phyloP scores from a whole-genome alignment of 1,140 invertebrate genomes.

The Rhopalosiphum padi region DNA sequence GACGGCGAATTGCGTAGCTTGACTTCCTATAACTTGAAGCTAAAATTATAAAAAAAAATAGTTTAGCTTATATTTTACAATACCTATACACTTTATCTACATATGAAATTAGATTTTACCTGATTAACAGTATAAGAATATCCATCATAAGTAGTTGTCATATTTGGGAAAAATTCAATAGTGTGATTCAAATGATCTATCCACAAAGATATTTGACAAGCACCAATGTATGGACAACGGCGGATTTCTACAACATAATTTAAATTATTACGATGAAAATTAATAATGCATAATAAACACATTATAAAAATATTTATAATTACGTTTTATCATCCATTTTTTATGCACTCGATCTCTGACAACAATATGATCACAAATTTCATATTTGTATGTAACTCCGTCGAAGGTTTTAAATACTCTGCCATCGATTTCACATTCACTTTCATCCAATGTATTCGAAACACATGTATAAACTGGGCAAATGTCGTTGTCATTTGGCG shows the following conservation, averaged over 20 bases:
- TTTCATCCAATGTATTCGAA: constrained; percentile 67
- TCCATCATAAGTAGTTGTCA: constrained; percentile 73
- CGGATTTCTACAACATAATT: constrained; percentile 68
- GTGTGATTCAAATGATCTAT: constrained; percentile 68
- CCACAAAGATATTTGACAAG: constrained; percentile 69
- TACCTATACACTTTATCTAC: neutral
- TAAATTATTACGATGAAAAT: neutral
- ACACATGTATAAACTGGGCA: constrained; percentile 71
- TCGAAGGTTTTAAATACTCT: constrained; percentile 81
- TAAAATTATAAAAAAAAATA: constrained; percentile 59
- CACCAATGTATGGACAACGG: constrained; percentile 66
- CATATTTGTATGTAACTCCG: constrained; percentile 76
- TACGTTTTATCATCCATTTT: constrained; percentile 74
- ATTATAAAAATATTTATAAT: constrained; percentile 60
- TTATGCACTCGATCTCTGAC: constrained; percentile 71
- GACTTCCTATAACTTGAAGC: constrained; percentile 70
- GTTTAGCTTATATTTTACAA: neutral
- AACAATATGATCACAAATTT: constrained; percentile 80
- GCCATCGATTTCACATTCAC: constrained; percentile 76
- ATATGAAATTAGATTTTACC: constrained; percentile 63
- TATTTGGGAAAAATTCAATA: constrained; percentile 70
- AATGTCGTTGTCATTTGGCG: constrained; percentile 32
- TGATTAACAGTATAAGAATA: constrained; percentile 72
- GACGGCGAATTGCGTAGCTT: constrained; percentile 72
- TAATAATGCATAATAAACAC: neutral